Evolutionary conservation across 1,140 invertebrate species (phyloP).

Genomic region (Dermatophagoides farinae): DNA sequence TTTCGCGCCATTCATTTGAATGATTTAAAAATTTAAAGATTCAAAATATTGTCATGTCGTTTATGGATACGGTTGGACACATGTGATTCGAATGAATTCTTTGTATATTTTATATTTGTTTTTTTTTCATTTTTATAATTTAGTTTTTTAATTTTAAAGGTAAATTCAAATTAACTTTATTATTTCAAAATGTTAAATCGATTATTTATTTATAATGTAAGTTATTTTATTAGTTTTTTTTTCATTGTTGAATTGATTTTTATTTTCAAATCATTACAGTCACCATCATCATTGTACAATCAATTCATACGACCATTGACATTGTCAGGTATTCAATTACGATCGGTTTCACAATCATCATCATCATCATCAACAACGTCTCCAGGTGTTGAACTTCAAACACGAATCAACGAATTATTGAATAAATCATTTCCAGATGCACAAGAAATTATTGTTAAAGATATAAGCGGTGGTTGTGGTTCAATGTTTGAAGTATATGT

Average conservation of each 20-base stretch:
- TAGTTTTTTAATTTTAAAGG: no score
- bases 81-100: no score
- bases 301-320: neutral
- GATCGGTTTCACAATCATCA: neutral
- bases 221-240: neutral
- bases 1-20: no score
- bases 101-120: no score
- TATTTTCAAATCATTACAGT: neutral
- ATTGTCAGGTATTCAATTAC: neutral
- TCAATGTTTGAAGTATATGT: constrained; percentile 11
- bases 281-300: neutral
- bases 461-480: constrained; percentile 13
- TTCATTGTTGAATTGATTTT: neutral
- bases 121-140: no score
- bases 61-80: no score
- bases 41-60: no score
- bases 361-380: no score
- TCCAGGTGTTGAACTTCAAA: neutral
- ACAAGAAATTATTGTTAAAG: constrained; percentile 2
- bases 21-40: no score
- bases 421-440: constrained; percentile 6
- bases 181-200: no score
- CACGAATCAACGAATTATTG: neutral
- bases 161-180: no score
- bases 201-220: no score